Evolutionary conservation across 2,797 vertebrate genomes (phyloP).

Genomic region (Tinamus major): DNA sequence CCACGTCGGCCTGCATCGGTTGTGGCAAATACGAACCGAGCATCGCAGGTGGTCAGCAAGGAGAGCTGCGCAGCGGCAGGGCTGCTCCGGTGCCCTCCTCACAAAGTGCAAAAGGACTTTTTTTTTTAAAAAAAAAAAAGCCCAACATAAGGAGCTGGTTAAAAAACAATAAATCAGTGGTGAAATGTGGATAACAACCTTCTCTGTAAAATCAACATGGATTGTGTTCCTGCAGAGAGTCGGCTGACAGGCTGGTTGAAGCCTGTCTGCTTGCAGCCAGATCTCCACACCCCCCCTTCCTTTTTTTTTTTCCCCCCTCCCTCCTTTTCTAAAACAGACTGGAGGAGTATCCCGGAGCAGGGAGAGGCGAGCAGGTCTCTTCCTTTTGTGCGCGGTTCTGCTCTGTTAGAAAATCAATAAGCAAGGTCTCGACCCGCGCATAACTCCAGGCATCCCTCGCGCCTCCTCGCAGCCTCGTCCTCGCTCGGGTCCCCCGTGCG

Average conservation of each 20-base stretch:
- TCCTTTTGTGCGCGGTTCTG: conserved; percentile 56
- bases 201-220: conserved; percentile 88
- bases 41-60: conserved; percentile 74
- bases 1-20: conserved; percentile 80
- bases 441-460: conserved; percentile 74
- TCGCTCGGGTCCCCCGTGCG: not conserved
- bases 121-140: not conserved
- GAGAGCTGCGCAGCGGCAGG: not conserved
- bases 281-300: not conserved
- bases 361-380: conserved; percentile 51
- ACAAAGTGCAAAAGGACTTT: conserved; percentile 71
- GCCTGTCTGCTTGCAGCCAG: conserved; percentile 74
- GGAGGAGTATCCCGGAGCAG: conserved; percentile 38
- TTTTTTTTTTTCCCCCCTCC: rapidly evolving
- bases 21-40: conserved; percentile 81
- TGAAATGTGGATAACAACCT: conserved; percentile 88
- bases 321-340: not conserved
- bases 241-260: conserved; percentile 79
- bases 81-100: not conserved
- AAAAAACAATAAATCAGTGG: conserved; percentile 89
- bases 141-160: conserved; percentile 86
- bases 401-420: conserved; percentile 75
- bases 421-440: conserved; percentile 70
- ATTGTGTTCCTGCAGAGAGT: conserved; percentile 84
- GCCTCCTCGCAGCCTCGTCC: conserved; percentile 26